Evolutionary conservation across 2,797 vertebrate species (phyloP).

Genomic region (Lagodon rhomboides): DNA sequence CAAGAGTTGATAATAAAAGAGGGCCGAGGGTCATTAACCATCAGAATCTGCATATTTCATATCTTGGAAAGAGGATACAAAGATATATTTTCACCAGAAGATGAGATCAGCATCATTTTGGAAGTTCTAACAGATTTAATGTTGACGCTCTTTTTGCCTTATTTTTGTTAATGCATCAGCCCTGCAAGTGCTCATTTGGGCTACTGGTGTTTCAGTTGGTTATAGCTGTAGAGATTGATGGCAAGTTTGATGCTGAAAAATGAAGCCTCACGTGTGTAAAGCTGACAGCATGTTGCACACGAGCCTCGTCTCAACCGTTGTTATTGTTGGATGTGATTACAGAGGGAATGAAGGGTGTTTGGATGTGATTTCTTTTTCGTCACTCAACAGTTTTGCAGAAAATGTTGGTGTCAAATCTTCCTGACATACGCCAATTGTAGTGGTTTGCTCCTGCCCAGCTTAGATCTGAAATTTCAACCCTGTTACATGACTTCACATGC

Average conservation of each 20-base stretch:
- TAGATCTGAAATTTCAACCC: conserved; percentile 24
- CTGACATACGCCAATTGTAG: conserved; percentile 30
- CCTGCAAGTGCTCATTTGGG: conserved; percentile 25
- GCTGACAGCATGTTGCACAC: conserved; percentile 31
- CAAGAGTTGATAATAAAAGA: conserved; percentile 16
- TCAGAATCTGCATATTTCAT: conserved; percentile 17
- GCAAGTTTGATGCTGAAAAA: conserved; percentile 41
- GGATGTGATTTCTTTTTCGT: conserved; percentile 18
- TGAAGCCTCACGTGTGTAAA: conserved; percentile 33
- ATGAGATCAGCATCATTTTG: conserved; percentile 8
- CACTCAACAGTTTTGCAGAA: conserved; percentile 14
- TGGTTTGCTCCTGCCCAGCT: conserved; percentile 24
- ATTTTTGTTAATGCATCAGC: conserved; percentile 41
- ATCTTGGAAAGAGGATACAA: conserved; percentile 16
- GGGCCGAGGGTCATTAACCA: not conserved
- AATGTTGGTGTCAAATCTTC: not conserved
- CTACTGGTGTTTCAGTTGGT: conserved; percentile 17
- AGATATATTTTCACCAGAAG: conserved; percentile 11
- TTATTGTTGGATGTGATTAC: conserved; percentile 15
- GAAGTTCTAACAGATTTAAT: conserved; percentile 22
- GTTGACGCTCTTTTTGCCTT: conserved; percentile 53
- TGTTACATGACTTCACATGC: conserved; percentile 7
- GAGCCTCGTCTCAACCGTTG: conserved; percentile 12
- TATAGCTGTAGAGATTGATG: conserved; percentile 25
- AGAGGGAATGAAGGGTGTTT: conserved; percentile 21